Percentiles rank a stretch among this genome's conserved stretches.
These are phyloP conservation scores for Podarcis lilfordi DNA, from an alignment of 2,797 vertebrate genomes.

Conservation along the genomic window DNA sequence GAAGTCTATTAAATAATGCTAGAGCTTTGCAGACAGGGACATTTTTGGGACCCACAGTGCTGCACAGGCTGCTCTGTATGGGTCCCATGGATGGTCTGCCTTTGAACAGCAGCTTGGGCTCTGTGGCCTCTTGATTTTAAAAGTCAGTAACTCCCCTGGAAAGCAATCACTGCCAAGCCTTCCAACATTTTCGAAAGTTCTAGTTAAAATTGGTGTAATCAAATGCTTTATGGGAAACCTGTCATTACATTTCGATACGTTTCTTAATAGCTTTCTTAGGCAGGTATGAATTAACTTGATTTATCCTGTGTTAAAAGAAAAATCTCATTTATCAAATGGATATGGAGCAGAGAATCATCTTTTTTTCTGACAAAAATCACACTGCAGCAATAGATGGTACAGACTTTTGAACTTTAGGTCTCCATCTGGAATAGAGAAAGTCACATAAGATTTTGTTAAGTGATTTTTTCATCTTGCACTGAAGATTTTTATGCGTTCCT, in stretches of 20 bases:
- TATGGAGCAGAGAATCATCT: no score
- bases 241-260: not conserved
- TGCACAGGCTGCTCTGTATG: not conserved
- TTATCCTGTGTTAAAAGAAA: not conserved
- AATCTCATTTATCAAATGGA: not conserved
- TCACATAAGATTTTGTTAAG: not conserved
- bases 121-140: not conserved
- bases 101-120: not conserved
- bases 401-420: not conserved
- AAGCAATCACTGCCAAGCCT: not conserved
- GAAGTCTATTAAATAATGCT: no score
- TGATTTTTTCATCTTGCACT: not conserved
- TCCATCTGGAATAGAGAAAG: not conserved
- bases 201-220: not conserved
- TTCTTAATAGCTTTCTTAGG: not conserved
- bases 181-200: not conserved
- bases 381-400: not conserved
- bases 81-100: not conserved
- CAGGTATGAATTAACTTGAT: not conserved
- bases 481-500: not conserved
- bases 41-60: not conserved
- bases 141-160: not conserved
- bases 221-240: not conserved
- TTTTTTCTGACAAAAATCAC: not conserved
- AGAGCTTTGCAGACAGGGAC: not conserved